Base-by-base conservation (phyloP, 1,140 invertebrate species). In the Macrosteles quadrilineatus region DNA sequence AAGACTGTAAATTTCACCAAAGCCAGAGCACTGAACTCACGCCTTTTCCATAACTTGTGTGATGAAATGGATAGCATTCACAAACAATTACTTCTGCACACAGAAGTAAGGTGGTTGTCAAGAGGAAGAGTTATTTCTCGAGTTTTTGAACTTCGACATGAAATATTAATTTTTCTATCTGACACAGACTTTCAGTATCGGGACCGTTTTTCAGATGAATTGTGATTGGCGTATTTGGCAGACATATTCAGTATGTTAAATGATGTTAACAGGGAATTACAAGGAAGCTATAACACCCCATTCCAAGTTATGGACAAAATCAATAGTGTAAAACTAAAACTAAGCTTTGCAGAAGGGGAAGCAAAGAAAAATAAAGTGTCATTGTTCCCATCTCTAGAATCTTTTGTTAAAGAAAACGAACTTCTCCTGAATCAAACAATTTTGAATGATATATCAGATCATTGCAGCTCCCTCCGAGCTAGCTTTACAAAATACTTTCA, bases 1-100 rank as follows among this genome's bases (percentile, higher is more conserved):
- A 59, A 59, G 55, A 27, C 19, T 6, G 55, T 59, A 21, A 59
- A 59, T 29, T 59, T 59, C 55, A 59, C 27, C 27, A 59, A 59
- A 29, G 27, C 21, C 55, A 31, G 55, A 29, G 21, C 25, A 19
- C 47, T 50, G 21, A 50, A 50, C 21, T 50, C 47, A 11, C n/a
- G 6, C 47, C 47, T n/a, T 50, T 50, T 50, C 21, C 47, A 50
- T 21, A 50, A 21, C 21, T 50, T 50, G 21, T 50, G 47, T 50
- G 47, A 59, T 27, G 55, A 59, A 59, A 59, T 59, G 55, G 21
- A 29, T 29, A 59, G 55, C 21, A 2, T 59, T 25, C 55, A 59
- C 55, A 59, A 59, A 59, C 55, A 59, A 59, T 29, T 29, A 59
- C 29, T 59, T n/a, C 21, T 25, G 17, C 11, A 21, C 19, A 36